These are phyloP conservation scores for Echiichthys vipera DNA, from an alignment of 2,797 vertebrate species.

Conservation along the genomic window DNA sequence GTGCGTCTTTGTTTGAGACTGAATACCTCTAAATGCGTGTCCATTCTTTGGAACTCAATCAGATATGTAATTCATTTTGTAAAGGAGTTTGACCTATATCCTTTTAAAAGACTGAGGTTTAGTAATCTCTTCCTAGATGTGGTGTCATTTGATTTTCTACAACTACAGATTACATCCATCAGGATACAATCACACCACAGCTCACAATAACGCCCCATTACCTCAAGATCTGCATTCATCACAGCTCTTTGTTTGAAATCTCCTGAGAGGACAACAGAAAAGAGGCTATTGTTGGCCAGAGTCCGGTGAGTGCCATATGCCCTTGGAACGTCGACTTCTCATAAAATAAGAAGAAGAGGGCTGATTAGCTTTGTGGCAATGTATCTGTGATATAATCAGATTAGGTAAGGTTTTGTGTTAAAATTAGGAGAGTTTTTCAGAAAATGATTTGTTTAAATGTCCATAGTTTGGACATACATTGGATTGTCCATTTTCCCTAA, in stretches of 20 bases:
- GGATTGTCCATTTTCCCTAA: not conserved
- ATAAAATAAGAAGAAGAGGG: not conserved
- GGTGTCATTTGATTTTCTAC: not conserved
- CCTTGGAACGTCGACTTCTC: not conserved
- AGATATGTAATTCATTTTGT: not conserved
- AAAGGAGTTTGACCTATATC: not conserved
- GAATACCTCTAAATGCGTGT: too few species aligned
- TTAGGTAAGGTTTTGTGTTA: not conserved
- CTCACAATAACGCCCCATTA: constrained; percentile 28
- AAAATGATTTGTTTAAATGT: too few species aligned
- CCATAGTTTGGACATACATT: not conserved
- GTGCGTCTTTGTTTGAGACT: too few species aligned
- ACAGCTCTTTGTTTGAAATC: constrained; percentile 26
- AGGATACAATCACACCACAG: constrained; percentile 11
- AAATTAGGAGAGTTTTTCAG: not conserved
- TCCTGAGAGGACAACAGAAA: not conserved
- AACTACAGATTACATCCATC: constrained; percentile 16
- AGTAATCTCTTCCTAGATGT: not conserved
- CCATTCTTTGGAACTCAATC: not conserved
- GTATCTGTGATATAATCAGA: not conserved
- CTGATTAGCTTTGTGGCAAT: not conserved
- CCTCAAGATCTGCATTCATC: constrained; percentile 16
- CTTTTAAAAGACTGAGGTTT: not conserved
- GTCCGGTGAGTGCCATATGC: not conserved
- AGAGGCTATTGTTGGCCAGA: not conserved